Conservation (phyloP, 2,113 vertebrate species). For the Mixornis gularis region DNA sequence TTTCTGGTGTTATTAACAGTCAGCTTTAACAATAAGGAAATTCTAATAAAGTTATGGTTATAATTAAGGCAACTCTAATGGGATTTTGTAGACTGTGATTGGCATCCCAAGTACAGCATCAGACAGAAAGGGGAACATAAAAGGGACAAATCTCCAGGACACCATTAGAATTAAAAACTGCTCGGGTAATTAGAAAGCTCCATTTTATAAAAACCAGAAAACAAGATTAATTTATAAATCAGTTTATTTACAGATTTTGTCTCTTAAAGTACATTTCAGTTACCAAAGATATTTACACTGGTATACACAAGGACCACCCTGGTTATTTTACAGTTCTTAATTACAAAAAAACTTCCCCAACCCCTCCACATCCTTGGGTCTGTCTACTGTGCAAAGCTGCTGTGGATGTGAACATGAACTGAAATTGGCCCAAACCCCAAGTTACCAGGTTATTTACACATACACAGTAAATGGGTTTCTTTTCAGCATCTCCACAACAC, state of each 20-base stretch:
- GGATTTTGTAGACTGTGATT: slow-evolving; percentile 31
- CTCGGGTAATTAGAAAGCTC: not conserved
- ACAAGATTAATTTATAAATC: slow-evolving; percentile 80
- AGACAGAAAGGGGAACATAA: not conserved
- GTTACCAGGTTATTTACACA: slow-evolving; percentile 81
- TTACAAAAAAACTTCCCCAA: slow-evolving; percentile 60
- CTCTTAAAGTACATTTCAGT: slow-evolving; percentile 86
- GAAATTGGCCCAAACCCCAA: slow-evolving; percentile 59
- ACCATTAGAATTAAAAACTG: not conserved
- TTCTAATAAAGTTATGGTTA: not conserved
- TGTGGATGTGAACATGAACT: slow-evolving; percentile 67
- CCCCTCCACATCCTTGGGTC: slow-evolving; percentile 54
- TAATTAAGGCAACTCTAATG: slow-evolving; percentile 45
- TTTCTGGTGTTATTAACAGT: not conserved
- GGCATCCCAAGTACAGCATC: slow-evolving; percentile 35
- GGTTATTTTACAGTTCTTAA: slow-evolving; percentile 81
- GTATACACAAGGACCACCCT: slow-evolving; percentile 81
- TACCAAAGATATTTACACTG: slow-evolving; percentile 93
- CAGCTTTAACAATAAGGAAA: not conserved
- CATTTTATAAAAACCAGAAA: not conserved
- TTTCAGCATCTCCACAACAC: slow-evolving; percentile 72
- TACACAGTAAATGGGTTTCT: slow-evolving; percentile 77
- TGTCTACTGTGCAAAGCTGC: slow-evolving; percentile 68
- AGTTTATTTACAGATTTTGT: slow-evolving; percentile 93
- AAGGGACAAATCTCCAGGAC: not conserved